Base-by-base conservation (phyloP, 1,140 invertebrate species). In the Himalopsyche phryganea region DNA sequence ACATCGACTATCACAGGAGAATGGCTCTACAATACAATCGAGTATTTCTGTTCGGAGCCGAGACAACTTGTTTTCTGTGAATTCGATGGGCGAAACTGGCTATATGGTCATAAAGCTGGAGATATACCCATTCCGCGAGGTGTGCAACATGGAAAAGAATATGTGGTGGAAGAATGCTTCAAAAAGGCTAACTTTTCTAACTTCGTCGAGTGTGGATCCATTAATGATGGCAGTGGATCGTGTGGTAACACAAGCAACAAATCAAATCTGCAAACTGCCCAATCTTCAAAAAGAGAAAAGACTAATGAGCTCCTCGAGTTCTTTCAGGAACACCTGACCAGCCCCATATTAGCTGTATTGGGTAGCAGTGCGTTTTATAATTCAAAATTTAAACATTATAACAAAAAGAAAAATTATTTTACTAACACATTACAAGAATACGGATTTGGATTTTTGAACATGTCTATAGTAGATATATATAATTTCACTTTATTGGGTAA, bases 11-110 rank as follows among this genome's bases (percentile, higher is more conserved):
- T 55, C 4, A 33, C 46, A 2, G 3, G 20, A 17, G 32, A 57
- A 6, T 45, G 44, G 11, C 40, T 47, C 20, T 6, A 45, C 45
- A 54, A 57, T 57, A 28, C 44, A 44, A 19, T 46, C 46, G 49
- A 13, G 38, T 57, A 57, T 57, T 51, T 57, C 32, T 15, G 44
- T 50, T 53, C 45, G 46, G 36, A 11, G n/a, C 6, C 2, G 20
- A 11, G 54, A 57, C 2, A 28, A 51, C 15, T 57, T 57, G 32
- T 50, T 50, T 57, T 36, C 54, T 57, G 54, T 55, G 15, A 57
- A 32, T 19, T 57, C 54, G 32, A 13, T 13, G 48, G 46, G 54
- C 33, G 54, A 57, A 23, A 50, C 17, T 57, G 46, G 54, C 20
- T n/a, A 38, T 28, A 15, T 7, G 45, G 44, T 57, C 5, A 32